These are phyloP conservation scores for Aphidius colemani DNA, from an alignment of 2,888 invertebrate species.

Conservation along the genomic window DNA sequence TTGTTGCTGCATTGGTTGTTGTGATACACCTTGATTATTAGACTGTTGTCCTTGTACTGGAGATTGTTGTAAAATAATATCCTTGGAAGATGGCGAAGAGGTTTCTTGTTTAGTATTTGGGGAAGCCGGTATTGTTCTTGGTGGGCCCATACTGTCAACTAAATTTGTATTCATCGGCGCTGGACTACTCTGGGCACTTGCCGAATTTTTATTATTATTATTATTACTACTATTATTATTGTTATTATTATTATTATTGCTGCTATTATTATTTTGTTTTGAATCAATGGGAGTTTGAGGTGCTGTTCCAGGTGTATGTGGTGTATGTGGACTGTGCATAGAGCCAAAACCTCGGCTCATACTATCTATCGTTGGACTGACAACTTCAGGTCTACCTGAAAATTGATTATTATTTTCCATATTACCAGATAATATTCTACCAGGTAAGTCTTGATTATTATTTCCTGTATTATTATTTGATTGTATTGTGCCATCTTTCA, in stretches of 20 bases:
- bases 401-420: slow-evolving; percentile 50
- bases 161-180: slow-evolving; percentile 52
- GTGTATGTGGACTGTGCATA: slow-evolving; percentile 57
- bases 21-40: slow-evolving; percentile 22
- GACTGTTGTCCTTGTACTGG: slow-evolving; percentile 37
- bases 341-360: slow-evolving; percentile 56
- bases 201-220: slow-evolving; percentile 49
- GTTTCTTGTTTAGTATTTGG: slow-evolving; percentile 58
- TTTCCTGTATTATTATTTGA: slow-evolving; percentile 43
- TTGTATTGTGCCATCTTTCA: slow-evolving; percentile 76
- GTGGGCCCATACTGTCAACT: slow-evolving; percentile 56
- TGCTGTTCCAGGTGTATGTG: slow-evolving; percentile 55
- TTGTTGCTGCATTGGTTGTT: slow-evolving; percentile 40
- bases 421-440: slow-evolving; percentile 50
- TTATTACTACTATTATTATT: slow-evolving; percentile 22
- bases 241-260: slow-evolving; percentile 10
- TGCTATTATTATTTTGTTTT: slow-evolving; percentile 33
- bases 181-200: slow-evolving; percentile 57
- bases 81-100: slow-evolving; percentile 53
- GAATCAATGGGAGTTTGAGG: slow-evolving; percentile 56
- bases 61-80: slow-evolving; percentile 40
- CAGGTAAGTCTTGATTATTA: slow-evolving; percentile 51
- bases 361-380: slow-evolving; percentile 57
- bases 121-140: slow-evolving; percentile 55
- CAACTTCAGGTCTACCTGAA: slow-evolving; percentile 51